Percentiles rank a stretch among this genome's conserved stretches.
Conservation (phyloP, 1,140 invertebrate genomes). For the Drosophila parabipectinata region DNA sequence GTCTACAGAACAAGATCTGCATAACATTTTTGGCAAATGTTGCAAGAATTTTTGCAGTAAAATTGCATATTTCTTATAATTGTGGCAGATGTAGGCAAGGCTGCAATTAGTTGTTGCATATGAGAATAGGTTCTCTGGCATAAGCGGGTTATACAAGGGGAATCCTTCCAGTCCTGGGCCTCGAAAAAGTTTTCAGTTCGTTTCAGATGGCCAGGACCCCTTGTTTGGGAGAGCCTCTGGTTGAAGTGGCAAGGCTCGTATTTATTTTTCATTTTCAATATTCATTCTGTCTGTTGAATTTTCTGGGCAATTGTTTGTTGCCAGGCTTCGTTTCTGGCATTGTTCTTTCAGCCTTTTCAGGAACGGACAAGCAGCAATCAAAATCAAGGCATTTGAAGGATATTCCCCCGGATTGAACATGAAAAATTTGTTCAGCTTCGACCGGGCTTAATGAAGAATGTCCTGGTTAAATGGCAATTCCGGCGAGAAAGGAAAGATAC, state of each 20-base stretch:
- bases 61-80: conserved; percentile 45
- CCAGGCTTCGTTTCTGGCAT: conserved; percentile 19
- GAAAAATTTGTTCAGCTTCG: conserved; percentile 50
- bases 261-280: conserved; percentile 54
- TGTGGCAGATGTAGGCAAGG: conserved; percentile 10
- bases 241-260: conserved; percentile 2
- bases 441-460: conserved; percentile 56
- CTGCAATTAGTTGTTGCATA: conserved; percentile 35
- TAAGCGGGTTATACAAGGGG: background rate
- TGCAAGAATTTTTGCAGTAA: conserved; percentile 11
- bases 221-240: conserved; percentile 4
- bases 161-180: too few species aligned
- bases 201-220: conserved; percentile 1
- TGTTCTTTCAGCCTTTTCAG: conserved; percentile 34
- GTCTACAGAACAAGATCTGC: conserved; percentile 12
- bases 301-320: conserved; percentile 34
- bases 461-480: conserved; percentile 24
- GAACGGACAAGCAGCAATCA: conserved; percentile 62
- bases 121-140: background rate
- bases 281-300: conserved; percentile 41
- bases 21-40: conserved; percentile 13
- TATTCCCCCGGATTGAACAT: conserved; percentile 62
- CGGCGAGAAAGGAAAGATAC: background rate
- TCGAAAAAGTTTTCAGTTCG: background rate
- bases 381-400: conserved; percentile 59